These are phyloP conservation scores for Oreochromis tanganicae DNA, from an alignment of 2,113 vertebrate species.

Conservation along the genomic window DNA sequence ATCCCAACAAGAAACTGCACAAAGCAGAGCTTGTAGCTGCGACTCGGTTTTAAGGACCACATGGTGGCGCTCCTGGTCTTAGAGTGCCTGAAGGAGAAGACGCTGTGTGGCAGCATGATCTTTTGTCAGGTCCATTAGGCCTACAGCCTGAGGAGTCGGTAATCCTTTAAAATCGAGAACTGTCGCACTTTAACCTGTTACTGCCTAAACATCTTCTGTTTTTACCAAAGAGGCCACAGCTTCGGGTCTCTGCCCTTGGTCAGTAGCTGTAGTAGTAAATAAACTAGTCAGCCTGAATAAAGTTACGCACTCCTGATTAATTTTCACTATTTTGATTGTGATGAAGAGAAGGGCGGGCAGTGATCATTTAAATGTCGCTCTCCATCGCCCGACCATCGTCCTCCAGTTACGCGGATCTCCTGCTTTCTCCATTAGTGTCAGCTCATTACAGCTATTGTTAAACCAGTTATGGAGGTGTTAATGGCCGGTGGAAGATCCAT, in stretches of 20 bases:
- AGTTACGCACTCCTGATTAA: neutral
- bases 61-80: slow-evolving; percentile 4
- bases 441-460: slow-evolving; percentile 70
- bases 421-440: slow-evolving; percentile 68
- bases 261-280: neutral
- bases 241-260: neutral
- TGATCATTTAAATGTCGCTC: neutral
- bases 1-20: neutral
- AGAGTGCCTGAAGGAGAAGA: neutral
- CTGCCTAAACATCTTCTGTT: neutral
- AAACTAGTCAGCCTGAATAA: neutral
- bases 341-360: neutral
- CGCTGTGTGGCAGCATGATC: neutral
- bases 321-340: neutral
- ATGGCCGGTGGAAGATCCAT: slow-evolving; percentile 45
- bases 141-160: neutral
- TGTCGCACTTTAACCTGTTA: neutral
- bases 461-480: slow-evolving; percentile 74
- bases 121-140: neutral
- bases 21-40: neutral
- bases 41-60: neutral
- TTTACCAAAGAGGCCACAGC: neutral
- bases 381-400: neutral
- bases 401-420: slow-evolving; percentile 15
- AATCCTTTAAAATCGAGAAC: neutral